Percentiles rank a stretch among this genome's conserved stretches.
phyloP scores from a whole-genome alignment of 2,888 invertebrate genomes.

The Eucriotettix oculatus region DNA sequence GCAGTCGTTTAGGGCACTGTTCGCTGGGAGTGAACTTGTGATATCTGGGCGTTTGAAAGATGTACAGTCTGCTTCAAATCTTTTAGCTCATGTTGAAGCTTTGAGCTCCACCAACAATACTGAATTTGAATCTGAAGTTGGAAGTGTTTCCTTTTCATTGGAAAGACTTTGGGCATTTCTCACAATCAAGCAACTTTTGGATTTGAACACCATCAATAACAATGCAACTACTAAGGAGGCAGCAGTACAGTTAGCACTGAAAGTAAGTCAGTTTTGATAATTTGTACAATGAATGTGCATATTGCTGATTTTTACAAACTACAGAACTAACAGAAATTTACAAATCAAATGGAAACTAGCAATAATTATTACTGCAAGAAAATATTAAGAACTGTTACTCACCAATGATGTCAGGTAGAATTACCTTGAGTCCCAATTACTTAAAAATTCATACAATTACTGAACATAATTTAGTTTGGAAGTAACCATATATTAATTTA shows the following conservation, averaged over 20 bases:
- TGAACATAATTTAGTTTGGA: too few species aligned
- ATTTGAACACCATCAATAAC: slow-evolving; percentile 16
- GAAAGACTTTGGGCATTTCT: slow-evolving; percentile 50
- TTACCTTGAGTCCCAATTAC: too few species aligned
- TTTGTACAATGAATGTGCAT: too few species aligned
- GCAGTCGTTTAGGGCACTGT: slow-evolving; percentile 37
- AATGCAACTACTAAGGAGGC: not conserved
- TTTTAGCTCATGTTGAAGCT: not conserved
- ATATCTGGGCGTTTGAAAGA: slow-evolving; percentile 34
- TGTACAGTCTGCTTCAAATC: not conserved
- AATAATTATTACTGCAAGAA: too few species aligned
- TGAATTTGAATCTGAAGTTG: not conserved
- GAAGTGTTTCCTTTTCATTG: slow-evolving; percentile 23
- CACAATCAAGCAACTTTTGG: slow-evolving; percentile 44
- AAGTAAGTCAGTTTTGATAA: not conserved
- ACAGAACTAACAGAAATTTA: too few species aligned
- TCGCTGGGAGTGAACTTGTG: slow-evolving; percentile 43
- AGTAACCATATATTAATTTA: too few species aligned
- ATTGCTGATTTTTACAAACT: too few species aligned
- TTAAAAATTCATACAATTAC: too few species aligned
- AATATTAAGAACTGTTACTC: too few species aligned
- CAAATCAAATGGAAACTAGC: too few species aligned
- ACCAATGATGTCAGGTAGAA: too few species aligned
- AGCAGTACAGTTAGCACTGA: not conserved
- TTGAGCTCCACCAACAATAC: not conserved